Conservation (phyloP, 2,888 invertebrate genomes). For the Tinea pellionella region DNA sequence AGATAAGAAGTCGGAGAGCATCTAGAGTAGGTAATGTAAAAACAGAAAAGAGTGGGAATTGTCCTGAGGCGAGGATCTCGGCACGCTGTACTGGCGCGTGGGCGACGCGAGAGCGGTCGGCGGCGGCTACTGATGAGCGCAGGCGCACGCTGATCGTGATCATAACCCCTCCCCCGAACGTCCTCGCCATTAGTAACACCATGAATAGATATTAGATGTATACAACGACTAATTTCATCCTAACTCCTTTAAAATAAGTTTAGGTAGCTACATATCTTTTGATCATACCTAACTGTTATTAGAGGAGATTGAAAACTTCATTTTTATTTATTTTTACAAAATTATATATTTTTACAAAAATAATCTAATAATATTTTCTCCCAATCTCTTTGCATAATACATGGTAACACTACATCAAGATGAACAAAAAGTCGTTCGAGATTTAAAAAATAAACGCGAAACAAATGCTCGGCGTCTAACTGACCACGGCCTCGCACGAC, state of each 20-base stretch:
- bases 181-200: neutral
- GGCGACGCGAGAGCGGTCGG: constrained; percentile 8
- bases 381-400: neutral
- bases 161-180: neutral
- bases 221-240: no score
- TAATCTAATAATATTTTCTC: neutral
- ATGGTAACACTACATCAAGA: neutral
- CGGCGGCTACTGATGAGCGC: constrained; percentile 6
- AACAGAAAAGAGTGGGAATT: neutral
- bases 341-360: neutral
- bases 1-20: neutral
- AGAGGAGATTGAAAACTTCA: no score
- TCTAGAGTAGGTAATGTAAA: neutral
- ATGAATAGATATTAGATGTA: neutral
- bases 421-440: neutral
- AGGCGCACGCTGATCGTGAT: constrained; percentile 9
- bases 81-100: neutral
- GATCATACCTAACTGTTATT: no score
- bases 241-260: no score
- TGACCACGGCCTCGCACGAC: constrained; percentile 5
- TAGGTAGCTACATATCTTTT: no score
- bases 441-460: constrained; percentile 6
- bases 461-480: constrained; percentile 7
- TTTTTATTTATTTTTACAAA: no score
- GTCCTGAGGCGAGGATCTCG: constrained; percentile 1